These are phyloP conservation scores for Pempheris klunzingeri DNA, from an alignment of 2,797 vertebrate species.

Conservation along the genomic window DNA sequence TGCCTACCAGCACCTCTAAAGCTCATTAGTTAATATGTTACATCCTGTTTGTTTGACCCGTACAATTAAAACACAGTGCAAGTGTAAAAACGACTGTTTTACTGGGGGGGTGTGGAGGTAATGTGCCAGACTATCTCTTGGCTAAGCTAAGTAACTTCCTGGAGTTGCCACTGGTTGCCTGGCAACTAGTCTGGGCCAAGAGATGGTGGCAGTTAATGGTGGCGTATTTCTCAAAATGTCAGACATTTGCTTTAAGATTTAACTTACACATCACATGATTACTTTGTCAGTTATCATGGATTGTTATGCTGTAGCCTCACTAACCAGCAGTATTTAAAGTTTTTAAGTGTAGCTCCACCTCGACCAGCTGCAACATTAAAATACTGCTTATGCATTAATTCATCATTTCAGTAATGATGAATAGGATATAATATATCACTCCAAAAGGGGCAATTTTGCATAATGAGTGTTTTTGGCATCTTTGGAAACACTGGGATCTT, in stretches of 20 bases:
- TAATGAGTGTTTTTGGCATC: neutral
- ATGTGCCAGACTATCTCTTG: conserved; percentile 34
- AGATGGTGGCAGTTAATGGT: neutral
- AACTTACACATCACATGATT: neutral
- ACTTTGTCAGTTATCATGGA: neutral
- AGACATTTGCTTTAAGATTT: conserved; percentile 24
- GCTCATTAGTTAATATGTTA: neutral
- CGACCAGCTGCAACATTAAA: neutral
- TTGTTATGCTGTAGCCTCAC: neutral
- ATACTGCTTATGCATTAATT: neutral
- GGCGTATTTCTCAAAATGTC: conserved; percentile 3
- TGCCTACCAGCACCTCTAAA: neutral
- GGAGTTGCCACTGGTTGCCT: conserved; percentile 16
- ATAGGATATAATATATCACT: neutral
- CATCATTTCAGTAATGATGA: neutral
- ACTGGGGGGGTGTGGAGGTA: neutral
- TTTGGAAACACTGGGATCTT: neutral
- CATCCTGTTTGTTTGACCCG: neutral
- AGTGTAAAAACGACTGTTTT: conserved; percentile 16
- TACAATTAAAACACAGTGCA: neutral
- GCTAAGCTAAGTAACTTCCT: conserved; percentile 23
- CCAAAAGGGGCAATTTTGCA: neutral
- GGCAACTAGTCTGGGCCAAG: conserved; percentile 33
- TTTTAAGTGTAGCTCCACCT: neutral
- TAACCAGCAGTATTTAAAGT: neutral